These are phyloP conservation scores for human (Homo sapiens) DNA, from an alignment of 2,113 vertebrate species.

Conservation along the genomic window DNA sequence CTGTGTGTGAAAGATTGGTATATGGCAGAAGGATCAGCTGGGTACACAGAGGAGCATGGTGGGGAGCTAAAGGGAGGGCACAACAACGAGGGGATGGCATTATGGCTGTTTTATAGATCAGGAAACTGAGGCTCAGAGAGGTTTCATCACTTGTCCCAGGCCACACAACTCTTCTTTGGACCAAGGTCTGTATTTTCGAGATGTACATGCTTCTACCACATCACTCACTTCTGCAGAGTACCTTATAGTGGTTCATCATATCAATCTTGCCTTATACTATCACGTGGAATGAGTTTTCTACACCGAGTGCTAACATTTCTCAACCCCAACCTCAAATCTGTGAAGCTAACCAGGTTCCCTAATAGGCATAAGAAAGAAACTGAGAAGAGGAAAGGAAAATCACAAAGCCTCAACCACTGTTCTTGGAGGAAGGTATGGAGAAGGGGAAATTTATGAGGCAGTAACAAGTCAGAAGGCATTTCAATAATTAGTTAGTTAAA, in stretches of 20 bases:
- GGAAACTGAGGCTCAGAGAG: not conserved
- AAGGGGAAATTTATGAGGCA: not conserved
- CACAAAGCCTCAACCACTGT: not conserved
- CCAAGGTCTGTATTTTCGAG: not conserved
- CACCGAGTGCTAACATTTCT: not conserved
- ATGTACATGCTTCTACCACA: not conserved
- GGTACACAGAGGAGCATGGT: not conserved
- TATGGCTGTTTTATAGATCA: not conserved
- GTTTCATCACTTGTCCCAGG: not conserved
- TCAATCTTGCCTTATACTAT: not conserved
- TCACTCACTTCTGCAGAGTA: not conserved
- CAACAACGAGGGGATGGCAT: accelerated
- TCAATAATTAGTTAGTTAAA: not conserved
- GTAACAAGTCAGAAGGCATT: not conserved
- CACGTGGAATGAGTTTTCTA: not conserved
- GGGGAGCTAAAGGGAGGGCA: not conserved
- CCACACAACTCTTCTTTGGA: not conserved
- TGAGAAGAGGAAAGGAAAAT: too few relatives aligned
- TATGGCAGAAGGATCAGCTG: not conserved
- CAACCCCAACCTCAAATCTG: not conserved
- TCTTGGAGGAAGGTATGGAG: not conserved
- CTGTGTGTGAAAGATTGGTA: not conserved
- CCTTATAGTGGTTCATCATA: not conserved
- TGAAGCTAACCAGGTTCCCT: not conserved
- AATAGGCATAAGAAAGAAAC: not conserved